Percentiles rank a stretch among this genome's conserved stretches.
phyloP scores from a whole-genome alignment of 2,888 invertebrate genomes.

The Callosobruchus maculatus region DNA sequence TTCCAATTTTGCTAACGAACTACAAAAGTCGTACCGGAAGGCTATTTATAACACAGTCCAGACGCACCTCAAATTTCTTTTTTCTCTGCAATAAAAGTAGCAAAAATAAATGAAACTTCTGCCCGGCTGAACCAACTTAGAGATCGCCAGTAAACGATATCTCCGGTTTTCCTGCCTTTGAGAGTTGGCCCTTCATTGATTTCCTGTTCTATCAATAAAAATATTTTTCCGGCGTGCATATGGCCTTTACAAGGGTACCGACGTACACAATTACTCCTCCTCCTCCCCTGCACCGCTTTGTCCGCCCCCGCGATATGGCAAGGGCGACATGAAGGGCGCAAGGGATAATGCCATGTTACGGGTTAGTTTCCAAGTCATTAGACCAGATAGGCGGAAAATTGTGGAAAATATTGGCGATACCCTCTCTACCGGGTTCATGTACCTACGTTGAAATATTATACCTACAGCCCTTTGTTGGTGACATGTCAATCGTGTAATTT shows the following conservation, averaged over 20 bases:
- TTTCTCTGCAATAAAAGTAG: too few species aligned
- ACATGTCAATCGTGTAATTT: background rate
- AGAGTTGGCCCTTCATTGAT: background rate
- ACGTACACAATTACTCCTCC: background rate
- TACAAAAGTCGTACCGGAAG: too few species aligned
- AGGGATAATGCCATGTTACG: constrained; percentile 13
- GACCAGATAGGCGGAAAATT: constrained; percentile 25
- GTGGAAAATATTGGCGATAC: constrained; percentile 11
- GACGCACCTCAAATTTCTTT: too few species aligned
- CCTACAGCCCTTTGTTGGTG: background rate
- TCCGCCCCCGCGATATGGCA: background rate
- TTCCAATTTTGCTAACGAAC: too few species aligned
- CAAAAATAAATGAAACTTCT: too few species aligned
- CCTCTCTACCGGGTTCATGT: background rate
- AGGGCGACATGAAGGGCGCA: background rate
- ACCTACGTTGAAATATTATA: background rate
- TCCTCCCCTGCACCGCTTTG: background rate
- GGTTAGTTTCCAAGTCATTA: constrained; percentile 26
- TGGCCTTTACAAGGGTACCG: background rate
- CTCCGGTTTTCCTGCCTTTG: background rate
- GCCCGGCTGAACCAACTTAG: too few species aligned
- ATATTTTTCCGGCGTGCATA: background rate
- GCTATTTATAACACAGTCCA: too few species aligned
- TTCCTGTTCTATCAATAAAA: background rate
- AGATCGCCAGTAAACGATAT: background rate